These are phyloP conservation scores for Zhuqinia jingwanae DNA, from an alignment of 2,888 invertebrate genomes.

Conservation along the genomic window DNA sequence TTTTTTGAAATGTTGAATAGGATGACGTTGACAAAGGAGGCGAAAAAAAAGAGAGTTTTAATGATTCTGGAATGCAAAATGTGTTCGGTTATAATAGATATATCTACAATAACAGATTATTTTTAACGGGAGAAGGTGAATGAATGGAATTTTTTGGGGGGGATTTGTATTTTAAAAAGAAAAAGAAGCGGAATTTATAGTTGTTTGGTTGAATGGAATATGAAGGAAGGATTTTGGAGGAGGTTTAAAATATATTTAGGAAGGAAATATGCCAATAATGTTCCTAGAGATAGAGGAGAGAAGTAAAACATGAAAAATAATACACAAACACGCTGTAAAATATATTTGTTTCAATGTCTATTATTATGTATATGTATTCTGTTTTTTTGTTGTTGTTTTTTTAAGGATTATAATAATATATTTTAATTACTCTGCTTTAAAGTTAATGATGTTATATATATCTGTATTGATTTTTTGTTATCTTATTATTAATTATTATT, in stretches of 20 bases:
- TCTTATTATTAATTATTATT: background rate
- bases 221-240: too few relatives aligned
- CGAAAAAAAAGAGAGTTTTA: too few relatives aligned
- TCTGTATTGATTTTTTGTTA: background rate
- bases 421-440: background rate
- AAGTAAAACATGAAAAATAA: too few relatives aligned
- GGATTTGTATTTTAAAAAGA: slow-evolving; percentile 10
- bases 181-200: background rate
- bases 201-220: too few relatives aligned
- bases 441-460: background rate
- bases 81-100: slow-evolving; percentile 40
- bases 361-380: slow-evolving; percentile 30
- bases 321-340: slow-evolving; percentile 17
- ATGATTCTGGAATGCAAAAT: slow-evolving; percentile 57
- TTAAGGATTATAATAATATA: background rate
- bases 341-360: slow-evolving; percentile 26
- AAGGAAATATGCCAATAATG: slow-evolving; percentile 52
- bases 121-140: background rate
- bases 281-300: slow-evolving; percentile 38
- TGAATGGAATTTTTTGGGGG: slow-evolving; percentile 63
- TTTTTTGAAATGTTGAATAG: slow-evolving; percentile 2
- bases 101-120: background rate
- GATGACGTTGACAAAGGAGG: background rate
- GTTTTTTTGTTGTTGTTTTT: background rate
- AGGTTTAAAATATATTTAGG: too few relatives aligned